These are phyloP conservation scores for Drosophila malerkotliana DNA, from an alignment of 1,140 invertebrate species.

Conservation along the genomic window DNA sequence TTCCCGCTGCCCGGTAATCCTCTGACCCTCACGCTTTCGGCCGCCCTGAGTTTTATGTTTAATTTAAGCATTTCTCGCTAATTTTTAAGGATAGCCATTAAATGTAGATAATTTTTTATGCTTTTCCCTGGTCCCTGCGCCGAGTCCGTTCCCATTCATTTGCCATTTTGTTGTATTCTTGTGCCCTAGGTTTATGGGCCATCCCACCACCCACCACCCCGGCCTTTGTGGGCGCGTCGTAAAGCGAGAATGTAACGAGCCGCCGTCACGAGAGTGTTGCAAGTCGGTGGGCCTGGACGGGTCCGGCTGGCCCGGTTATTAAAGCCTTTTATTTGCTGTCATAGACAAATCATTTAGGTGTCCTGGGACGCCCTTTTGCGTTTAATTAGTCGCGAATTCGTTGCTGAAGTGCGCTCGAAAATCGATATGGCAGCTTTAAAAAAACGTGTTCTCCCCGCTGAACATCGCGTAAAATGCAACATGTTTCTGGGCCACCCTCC, in stretches of 20 bases:
- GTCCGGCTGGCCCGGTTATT: slow-evolving; percentile 54
- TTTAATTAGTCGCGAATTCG: slow-evolving; percentile 65
- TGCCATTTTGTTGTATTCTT: slow-evolving; percentile 23
- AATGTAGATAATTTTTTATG: slow-evolving; percentile 82
- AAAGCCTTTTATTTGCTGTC: slow-evolving; percentile 69
- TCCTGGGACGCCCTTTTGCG: neutral
- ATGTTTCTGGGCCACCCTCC: slow-evolving; percentile 45
- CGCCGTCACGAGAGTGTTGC: slow-evolving; percentile 53
- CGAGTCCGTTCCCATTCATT: slow-evolving; percentile 58
- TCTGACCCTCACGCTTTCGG: slow-evolving; percentile 15
- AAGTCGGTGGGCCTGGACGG: slow-evolving; percentile 15
- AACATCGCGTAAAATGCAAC: slow-evolving; percentile 60
- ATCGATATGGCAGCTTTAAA: slow-evolving; percentile 47
- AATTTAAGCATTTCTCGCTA: slow-evolving; percentile 82
- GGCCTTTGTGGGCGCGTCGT: slow-evolving; percentile 59
- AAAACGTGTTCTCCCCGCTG: slow-evolving; percentile 13
- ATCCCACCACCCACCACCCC: neutral
- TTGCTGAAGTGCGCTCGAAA: slow-evolving; percentile 47
- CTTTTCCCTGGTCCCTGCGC: slow-evolving; percentile 31
- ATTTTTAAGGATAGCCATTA: slow-evolving; percentile 81
- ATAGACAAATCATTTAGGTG: slow-evolving; percentile 57
- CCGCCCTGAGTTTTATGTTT: slow-evolving; percentile 68
- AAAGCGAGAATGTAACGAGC: slow-evolving; percentile 75
- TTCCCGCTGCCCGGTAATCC: neutral
- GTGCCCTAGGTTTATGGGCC: slow-evolving; percentile 58